Evolutionary conservation across 2,888 invertebrate genomes (phyloP).

Genomic region (Diloba caeruleocephala): DNA sequence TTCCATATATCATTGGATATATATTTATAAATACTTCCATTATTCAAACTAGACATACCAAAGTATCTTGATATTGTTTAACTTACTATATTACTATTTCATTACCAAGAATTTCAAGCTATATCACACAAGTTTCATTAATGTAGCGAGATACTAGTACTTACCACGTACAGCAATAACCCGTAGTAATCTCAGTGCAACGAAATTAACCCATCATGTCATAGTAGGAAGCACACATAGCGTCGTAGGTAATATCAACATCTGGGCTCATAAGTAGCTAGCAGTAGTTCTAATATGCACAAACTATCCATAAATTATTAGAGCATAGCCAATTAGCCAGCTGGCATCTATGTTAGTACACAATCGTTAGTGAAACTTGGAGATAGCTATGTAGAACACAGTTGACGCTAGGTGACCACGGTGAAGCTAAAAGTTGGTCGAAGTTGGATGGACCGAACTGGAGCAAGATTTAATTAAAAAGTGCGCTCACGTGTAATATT

Average conservation of each 20-base stretch:
- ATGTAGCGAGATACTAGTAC: constrained; percentile 6
- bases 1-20: not conserved
- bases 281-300: constrained; percentile 35
- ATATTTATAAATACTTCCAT: not conserved
- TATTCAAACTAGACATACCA: no score
- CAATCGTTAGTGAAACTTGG: constrained; percentile 34
- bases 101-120: constrained; percentile 5
- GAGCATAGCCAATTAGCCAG: constrained; percentile 54
- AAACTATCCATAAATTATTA: constrained; percentile 47
- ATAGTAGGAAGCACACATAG: not conserved
- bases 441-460: constrained; percentile 9
- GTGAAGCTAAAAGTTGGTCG: constrained; percentile 26
- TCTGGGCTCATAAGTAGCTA: constrained; percentile 40
- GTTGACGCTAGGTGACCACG: constrained; percentile 28
- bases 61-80: not conserved
- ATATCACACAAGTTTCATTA: constrained; percentile 19
- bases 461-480: constrained; percentile 13
- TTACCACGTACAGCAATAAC: constrained; percentile 20
- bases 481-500: constrained; percentile 16
- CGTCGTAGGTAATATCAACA: constrained; percentile 36
- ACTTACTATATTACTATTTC: constrained; percentile 1
- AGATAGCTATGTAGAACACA: constrained; percentile 6
- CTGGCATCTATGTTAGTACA: constrained; percentile 50
- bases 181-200: constrained; percentile 25
- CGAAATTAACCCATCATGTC: constrained; percentile 30